Evolutionary conservation across 1,140 invertebrate species (phyloP).

Genomic region (Mamestra configurata): DNA sequence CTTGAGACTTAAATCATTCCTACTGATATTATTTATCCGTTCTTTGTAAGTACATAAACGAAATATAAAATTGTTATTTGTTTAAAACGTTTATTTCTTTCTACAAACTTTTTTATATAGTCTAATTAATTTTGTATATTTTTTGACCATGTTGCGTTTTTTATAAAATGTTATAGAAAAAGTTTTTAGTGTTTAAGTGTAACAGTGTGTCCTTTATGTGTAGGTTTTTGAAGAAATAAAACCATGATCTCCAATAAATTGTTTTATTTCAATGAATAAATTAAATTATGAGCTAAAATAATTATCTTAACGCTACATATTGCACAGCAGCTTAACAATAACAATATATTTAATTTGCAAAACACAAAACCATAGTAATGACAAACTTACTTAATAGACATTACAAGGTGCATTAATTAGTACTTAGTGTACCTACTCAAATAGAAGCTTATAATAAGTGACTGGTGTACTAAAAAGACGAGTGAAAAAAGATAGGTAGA

Average conservation of each 20-base stretch:
- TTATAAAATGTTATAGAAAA: neutral
- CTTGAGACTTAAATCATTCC: neutral
- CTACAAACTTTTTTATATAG: neutral
- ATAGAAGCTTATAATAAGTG: no score
- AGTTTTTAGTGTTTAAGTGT: neutral
- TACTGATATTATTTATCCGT: neutral
- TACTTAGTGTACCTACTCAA: no score
- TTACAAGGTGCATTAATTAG: no score
- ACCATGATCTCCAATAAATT: slow-evolving; percentile 13
- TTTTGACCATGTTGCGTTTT: neutral
- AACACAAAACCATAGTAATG: neutral
- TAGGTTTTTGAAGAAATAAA: slow-evolving; percentile 15
- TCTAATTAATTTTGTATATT: neutral
- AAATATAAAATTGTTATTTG: neutral
- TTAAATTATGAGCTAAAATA: neutral
- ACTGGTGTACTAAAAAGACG: no score
- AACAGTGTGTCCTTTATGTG: neutral
- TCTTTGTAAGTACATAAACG: neutral
- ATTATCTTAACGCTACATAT: slow-evolving; percentile 25
- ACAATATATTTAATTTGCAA: neutral
- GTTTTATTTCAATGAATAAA: slow-evolving; percentile 6
- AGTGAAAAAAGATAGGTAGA: no score
- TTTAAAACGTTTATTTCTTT: neutral
- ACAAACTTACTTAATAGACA: no score
- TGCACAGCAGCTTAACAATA: slow-evolving; percentile 9